phyloP scores from a whole-genome alignment of 1,140 invertebrate genomes.

The Hyposmocoma kahamanoa region DNA sequence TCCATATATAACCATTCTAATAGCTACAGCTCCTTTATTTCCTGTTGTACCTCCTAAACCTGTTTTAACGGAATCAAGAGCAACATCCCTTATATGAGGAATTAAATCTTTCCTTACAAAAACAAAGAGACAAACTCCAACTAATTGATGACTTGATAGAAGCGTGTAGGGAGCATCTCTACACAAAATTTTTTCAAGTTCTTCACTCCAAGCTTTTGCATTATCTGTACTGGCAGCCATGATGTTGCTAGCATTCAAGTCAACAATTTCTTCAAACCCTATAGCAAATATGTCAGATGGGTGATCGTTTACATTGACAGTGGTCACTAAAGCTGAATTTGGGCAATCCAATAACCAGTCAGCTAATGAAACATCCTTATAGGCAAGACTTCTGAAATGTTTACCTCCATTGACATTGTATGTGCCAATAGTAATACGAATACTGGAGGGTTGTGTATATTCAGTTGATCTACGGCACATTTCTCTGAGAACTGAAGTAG shows the following conservation, averaged over 20 bases:
- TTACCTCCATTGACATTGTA: slow-evolving; percentile 99
- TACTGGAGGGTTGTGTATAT: slow-evolving; percentile 82
- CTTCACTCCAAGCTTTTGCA: slow-evolving; percentile 95
- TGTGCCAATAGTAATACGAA: slow-evolving; percentile 93
- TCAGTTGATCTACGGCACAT: slow-evolving; percentile 90
- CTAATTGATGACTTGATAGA: slow-evolving; percentile 96
- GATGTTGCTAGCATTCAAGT: slow-evolving; percentile 98
- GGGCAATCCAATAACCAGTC: slow-evolving; percentile 95
- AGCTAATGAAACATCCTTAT: slow-evolving; percentile 93
- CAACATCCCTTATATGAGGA: slow-evolving; percentile 92
- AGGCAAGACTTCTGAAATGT: slow-evolving; percentile 97
- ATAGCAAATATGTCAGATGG: slow-evolving; percentile 96
- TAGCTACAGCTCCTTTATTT: slow-evolving; percentile 98
- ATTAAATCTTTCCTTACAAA: slow-evolving; percentile 93
- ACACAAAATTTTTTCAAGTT: slow-evolving; percentile 94
- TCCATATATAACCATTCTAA: slow-evolving; percentile 92
- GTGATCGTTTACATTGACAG: slow-evolving; percentile 73
- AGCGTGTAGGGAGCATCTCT: slow-evolving; percentile 92
- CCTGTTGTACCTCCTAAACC: slow-evolving; percentile 96
- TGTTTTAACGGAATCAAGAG: slow-evolving; percentile 97
- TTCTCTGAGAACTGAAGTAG: slow-evolving; percentile 85
- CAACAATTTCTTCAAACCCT: slow-evolving; percentile 99
- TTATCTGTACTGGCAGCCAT: slow-evolving; percentile 97
- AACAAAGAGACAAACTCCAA: slow-evolving; percentile 97
- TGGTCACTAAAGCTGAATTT: slow-evolving; percentile 74